Conservation (phyloP, 2,113 vertebrate genomes). For the Alligator sinensis region DNA sequence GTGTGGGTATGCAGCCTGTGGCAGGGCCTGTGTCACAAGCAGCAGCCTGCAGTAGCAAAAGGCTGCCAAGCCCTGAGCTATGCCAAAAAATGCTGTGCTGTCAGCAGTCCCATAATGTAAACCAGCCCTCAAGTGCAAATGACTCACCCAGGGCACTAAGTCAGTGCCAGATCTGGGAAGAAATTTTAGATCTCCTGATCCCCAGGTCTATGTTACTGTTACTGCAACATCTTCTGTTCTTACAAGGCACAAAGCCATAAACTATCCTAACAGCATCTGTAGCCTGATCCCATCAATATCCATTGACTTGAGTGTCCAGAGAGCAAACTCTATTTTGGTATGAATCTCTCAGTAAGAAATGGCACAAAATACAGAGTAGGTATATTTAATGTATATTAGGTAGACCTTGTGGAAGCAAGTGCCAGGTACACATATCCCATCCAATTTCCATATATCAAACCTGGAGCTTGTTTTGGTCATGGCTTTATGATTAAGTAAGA, state of each 20-base stretch:
- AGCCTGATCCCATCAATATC: not conserved
- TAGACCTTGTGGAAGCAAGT: not conserved
- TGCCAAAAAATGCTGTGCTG: too few relatives aligned
- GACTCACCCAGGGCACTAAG: too few relatives aligned
- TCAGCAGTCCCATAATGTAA: too few relatives aligned
- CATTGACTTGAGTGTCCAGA: not conserved
- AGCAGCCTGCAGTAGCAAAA: too few relatives aligned
- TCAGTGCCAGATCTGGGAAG: not conserved
- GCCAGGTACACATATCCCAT: not conserved
- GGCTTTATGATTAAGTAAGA: conserved; percentile 1
- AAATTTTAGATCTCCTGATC: not conserved
- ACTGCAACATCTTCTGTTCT: not conserved
- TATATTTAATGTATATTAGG: not conserved
- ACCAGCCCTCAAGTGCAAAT: not conserved
- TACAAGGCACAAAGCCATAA: not conserved
- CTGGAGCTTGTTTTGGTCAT: not conserved
- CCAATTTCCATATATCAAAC: not conserved
- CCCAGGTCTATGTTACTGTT: accelerated
- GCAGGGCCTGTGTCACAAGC: too few relatives aligned
- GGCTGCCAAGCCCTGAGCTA: too few relatives aligned
- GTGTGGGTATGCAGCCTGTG: too few relatives aligned
- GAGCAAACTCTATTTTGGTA: not conserved
- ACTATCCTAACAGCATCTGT: not conserved
- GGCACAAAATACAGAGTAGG: not conserved
- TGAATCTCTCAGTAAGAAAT: not conserved